phyloP scores from a whole-genome alignment of 1,140 invertebrate species.

The Adoxophyes honmai region DNA sequence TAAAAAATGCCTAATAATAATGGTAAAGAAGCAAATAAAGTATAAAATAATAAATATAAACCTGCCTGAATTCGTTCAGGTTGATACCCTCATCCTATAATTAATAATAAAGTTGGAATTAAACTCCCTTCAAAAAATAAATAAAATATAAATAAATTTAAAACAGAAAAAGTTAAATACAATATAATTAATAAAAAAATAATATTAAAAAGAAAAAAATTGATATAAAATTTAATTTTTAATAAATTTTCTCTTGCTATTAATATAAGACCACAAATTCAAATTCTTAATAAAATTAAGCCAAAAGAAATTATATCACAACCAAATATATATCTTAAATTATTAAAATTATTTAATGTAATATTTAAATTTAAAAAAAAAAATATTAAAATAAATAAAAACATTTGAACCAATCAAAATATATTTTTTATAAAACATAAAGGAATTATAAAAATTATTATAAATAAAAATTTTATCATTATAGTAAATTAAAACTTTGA shows the following conservation, averaged over 20 bases:
- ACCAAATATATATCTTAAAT: conserved; percentile 66
- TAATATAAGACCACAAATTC: conserved; percentile 76
- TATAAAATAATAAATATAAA: conserved; percentile 81
- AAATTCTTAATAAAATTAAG: conserved; percentile 75
- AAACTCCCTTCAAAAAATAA: conserved; percentile 82
- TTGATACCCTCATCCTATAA: conserved; percentile 81
- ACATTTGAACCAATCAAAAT: conserved; percentile 57
- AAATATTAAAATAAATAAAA: conserved; percentile 56
- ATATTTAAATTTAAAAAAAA: conserved; percentile 30
- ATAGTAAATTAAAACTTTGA: conserved; percentile 75
- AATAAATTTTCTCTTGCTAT: conserved; percentile 70
- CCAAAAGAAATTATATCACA: conserved; percentile 74
- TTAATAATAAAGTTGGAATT: conserved; percentile 80
- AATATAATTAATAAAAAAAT: conserved; percentile 78
- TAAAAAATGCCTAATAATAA: conserved; percentile 78
- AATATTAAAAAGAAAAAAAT: conserved; percentile 76
- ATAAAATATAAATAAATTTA: conserved; percentile 82
- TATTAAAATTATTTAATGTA: conserved; percentile 45
- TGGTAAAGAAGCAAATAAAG: conserved; percentile 79
- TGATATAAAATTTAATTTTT: conserved; percentile 64
- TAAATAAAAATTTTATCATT: conserved; percentile 72
- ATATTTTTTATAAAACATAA: conserved; percentile 57
- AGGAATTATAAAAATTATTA: conserved; percentile 61
- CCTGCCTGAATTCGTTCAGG: conserved; percentile 79
- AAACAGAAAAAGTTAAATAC: conserved; percentile 75